These are phyloP conservation scores for Vulpes lagopus DNA, from an alignment of 2,113 vertebrate species.

Conservation along the genomic window DNA sequence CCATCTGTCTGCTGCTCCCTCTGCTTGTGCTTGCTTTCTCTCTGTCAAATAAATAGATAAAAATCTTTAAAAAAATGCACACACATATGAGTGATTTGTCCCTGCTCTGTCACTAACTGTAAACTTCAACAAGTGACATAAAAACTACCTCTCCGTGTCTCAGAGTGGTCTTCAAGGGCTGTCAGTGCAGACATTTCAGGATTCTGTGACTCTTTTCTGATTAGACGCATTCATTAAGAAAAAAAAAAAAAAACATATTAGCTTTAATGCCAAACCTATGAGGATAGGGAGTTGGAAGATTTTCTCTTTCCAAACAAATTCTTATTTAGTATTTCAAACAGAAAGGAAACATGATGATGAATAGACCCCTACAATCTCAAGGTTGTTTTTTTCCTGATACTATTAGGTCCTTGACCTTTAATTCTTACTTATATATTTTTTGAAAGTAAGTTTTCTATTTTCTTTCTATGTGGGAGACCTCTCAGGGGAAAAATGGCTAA, in stretches of 20 bases:
- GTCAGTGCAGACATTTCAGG: neutral
- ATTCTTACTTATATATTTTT: neutral
- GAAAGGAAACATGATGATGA: neutral
- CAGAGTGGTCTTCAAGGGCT: neutral
- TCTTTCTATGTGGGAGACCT: neutral
- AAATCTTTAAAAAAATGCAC: no score
- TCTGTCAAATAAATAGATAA: no score
- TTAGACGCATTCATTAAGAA: neutral
- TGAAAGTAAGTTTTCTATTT: neutral
- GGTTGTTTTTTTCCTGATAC: neutral
- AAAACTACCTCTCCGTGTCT: neutral
- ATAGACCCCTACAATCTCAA: neutral
- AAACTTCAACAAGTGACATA: neutral
- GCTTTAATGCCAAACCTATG: neutral
- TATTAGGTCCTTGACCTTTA: neutral
- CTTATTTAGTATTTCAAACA: neutral
- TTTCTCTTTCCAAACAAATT: neutral
- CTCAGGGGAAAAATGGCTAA: neutral
- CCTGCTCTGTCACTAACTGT: neutral
- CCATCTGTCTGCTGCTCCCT: no score
- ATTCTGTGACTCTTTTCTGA: neutral
- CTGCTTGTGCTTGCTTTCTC: no score
- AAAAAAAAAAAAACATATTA: neutral
- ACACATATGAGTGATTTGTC: neutral
- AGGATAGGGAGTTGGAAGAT: neutral